phyloP scores from a whole-genome alignment of 1,140 invertebrate species.

The Diplogasteroides magnus region DNA sequence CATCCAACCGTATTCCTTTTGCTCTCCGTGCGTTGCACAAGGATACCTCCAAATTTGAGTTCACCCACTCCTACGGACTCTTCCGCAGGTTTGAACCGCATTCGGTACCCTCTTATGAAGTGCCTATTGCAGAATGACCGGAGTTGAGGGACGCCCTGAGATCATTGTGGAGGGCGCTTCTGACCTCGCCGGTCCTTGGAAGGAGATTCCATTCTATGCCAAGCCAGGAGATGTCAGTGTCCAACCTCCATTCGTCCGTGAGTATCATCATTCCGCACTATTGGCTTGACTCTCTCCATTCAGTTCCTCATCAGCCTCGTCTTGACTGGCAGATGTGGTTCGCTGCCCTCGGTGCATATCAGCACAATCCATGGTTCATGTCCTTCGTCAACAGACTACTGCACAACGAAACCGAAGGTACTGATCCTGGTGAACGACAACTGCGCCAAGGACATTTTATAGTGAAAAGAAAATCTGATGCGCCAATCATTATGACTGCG shows the following conservation, averaged over 20 bases:
- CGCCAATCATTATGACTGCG: too few species aligned
- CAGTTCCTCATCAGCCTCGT: neutral
- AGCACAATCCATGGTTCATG: neutral
- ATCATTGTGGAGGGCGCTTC: neutral
- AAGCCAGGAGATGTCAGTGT: neutral
- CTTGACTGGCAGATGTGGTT: neutral
- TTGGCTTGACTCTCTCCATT: neutral
- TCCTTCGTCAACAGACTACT: neutral
- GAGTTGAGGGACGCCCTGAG: neutral
- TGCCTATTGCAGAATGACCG: neutral
- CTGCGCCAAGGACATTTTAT: too few species aligned
- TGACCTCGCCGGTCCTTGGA: neutral
- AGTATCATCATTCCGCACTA: neutral
- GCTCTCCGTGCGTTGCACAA: neutral
- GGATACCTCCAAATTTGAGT: neutral
- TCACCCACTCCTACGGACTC: neutral
- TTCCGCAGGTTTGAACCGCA: neutral
- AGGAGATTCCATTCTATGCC: neutral
- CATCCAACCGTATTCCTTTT: neutral
- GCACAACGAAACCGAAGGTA: neutral
- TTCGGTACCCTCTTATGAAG: neutral
- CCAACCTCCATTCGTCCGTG: neutral
- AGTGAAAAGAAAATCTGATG: too few species aligned
- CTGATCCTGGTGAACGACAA: neutral
- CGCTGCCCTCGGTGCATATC: neutral